These are phyloP conservation scores for Machimus atricapillus DNA, from an alignment of 2,888 invertebrate genomes.

Conservation along the genomic window DNA sequence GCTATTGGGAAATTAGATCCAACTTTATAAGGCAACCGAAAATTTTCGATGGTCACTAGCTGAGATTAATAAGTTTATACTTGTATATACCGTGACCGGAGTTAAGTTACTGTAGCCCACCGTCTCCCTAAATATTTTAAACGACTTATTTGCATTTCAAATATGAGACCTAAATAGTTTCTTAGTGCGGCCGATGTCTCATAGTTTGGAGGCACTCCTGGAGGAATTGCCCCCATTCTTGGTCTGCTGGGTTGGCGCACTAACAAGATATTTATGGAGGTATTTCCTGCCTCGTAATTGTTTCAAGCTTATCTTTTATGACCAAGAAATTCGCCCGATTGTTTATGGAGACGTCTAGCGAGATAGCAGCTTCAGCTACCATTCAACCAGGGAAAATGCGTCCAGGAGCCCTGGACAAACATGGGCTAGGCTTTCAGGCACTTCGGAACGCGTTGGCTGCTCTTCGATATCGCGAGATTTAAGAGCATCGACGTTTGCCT, in stretches of 20 bases:
- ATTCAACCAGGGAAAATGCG: not conserved
- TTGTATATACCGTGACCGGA: not conserved
- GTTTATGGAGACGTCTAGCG: not conserved
- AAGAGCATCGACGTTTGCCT: not conserved
- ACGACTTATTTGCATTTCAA: not conserved
- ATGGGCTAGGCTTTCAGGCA: constrained; percentile 35
- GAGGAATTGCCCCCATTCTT: not conserved
- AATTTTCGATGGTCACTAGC: not conserved
- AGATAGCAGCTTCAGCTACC: constrained; percentile 10
- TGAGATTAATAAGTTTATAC: too few relatives aligned
- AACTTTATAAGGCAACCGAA: not conserved
- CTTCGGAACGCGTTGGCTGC: constrained; percentile 5
- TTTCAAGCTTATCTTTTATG: not conserved
- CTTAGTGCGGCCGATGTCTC: not conserved
- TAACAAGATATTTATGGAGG: not conserved
- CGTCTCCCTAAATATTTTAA: not conserved
- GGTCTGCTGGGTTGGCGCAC: not conserved
- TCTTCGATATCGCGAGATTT: constrained; percentile 33
- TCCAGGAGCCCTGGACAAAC: not conserved
- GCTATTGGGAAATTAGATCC: not conserved
- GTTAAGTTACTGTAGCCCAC: not conserved
- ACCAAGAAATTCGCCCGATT: constrained; percentile 24
- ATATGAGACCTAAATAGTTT: not conserved
- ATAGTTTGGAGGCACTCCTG: not conserved
- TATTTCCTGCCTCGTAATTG: not conserved